phyloP scores from a whole-genome alignment of 2,888 invertebrate genomes.

The Linnaemya tessellans region DNA sequence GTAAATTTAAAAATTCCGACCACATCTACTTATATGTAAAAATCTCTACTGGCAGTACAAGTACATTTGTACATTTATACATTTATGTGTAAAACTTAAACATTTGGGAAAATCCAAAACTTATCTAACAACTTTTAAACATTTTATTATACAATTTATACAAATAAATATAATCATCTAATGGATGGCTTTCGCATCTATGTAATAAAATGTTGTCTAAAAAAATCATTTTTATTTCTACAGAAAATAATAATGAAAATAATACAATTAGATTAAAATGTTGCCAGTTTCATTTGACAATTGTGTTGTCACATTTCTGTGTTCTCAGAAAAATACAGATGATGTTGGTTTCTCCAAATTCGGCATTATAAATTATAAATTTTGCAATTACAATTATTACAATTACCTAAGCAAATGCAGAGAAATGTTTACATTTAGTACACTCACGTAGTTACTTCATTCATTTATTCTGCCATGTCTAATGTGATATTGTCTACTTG shows the following conservation, averaged over 20 bases:
- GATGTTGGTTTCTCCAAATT: not conserved
- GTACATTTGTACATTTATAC: not conserved
- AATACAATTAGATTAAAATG: constrained; percentile 49
- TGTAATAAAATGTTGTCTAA: constrained; percentile 23
- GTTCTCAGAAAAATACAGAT: constrained; percentile 11
- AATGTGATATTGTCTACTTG: constrained; percentile 7
- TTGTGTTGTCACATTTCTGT: constrained; percentile 29
- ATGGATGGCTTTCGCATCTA: constrained; percentile 43
- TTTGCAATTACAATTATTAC: constrained; percentile 49
- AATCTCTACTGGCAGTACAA: not conserved
- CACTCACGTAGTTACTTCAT: constrained; percentile 25
- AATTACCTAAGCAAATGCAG: not conserved
- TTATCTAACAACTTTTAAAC: constrained; percentile 4
- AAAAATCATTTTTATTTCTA: not conserved
- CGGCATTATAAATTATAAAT: constrained; percentile 33
- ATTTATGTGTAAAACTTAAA: not conserved
- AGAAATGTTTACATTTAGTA: not conserved
- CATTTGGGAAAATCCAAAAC: not conserved
- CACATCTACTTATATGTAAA: not conserved
- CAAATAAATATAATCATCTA: constrained; percentile 55
- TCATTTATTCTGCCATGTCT: constrained; percentile 3
- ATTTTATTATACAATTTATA: constrained; percentile 32
- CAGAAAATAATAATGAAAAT: constrained; percentile 18
- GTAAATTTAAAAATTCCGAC: not conserved
- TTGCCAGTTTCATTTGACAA: constrained; percentile 43